Evolutionary conservation across 2,113 vertebrate species (phyloP).

Genomic region (Bubo scandiacus): DNA sequence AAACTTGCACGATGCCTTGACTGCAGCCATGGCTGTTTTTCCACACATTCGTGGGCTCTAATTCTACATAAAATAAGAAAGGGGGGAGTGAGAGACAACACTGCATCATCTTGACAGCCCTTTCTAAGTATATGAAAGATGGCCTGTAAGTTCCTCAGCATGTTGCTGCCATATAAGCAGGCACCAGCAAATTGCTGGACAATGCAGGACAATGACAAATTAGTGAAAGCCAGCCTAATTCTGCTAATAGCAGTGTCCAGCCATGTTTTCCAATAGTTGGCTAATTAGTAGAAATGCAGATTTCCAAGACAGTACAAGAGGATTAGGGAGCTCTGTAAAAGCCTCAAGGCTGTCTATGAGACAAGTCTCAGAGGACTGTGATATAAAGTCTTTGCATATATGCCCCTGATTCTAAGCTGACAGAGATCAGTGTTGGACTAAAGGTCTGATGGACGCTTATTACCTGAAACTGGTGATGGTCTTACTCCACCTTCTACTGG

Average conservation of each 20-base stretch:
- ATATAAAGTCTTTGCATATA: background rate
- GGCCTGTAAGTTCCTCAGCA: background rate
- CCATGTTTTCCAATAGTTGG: background rate
- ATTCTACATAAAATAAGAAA: slow-evolving; percentile 35
- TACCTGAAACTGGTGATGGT: background rate
- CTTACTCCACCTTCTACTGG: background rate
- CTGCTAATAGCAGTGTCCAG: background rate
- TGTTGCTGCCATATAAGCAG: background rate
- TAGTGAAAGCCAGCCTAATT: background rate
- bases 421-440: background rate
- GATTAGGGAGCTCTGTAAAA: background rate
- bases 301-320: background rate
- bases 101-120: slow-evolving; percentile 7
- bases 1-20: slow-evolving; percentile 1
- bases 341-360: background rate
- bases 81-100: background rate
- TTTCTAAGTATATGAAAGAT: background rate
- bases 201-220: background rate
- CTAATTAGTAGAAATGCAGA: slow-evolving; percentile 21
- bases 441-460: background rate
- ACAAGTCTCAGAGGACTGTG: background rate
- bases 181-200: background rate
- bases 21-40: background rate
- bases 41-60: background rate
- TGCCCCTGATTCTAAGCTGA: background rate